Evolutionary conservation across 1,140 invertebrate genomes (phyloP), one percentile per base, ranked within the genome.

Genomic region (Tribolium castaneum): DNA sequence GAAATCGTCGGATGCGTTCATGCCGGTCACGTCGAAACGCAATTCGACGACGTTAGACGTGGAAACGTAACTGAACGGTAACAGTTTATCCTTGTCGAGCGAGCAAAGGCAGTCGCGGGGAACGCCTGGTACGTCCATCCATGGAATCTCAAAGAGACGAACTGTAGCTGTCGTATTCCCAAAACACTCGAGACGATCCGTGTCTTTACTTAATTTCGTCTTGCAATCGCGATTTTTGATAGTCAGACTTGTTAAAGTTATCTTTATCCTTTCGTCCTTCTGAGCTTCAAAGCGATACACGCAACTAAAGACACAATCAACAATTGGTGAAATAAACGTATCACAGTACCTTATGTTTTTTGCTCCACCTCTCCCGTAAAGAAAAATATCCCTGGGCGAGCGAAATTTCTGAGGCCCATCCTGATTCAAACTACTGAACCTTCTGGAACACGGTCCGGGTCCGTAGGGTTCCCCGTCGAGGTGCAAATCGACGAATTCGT

Each of bases 401-500:
- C 92, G 89, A 89, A 95, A 90, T 82, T 91, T 90, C 88, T 87
- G 90, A 78, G 87, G 86, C 0, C 86, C 77, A 81, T 89, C 88
- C 74, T 92, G 86, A 1, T 89, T 90, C 74, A 88, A 86, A 75
- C 91, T 93, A 16, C 91, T 90, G 81, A 95, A 95, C 49, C 90
- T 87, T 73, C 93, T 86, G 0, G 92, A 93, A 82, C 93, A 94
- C 0, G 90, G 88, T 1, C 91, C 92, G 6, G 84, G 88, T 0
- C 92, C 93, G 85, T 92, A 93, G 0, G 92, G 90, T 71, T 95
- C 92, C 0, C 95, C 95, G 82, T 96, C 94, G 87, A 96, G 93
- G 77, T 94, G 92, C 1, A 95, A 88, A 86, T 96, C 94, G 6
- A 97, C 95, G 80, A 97, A 96, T 86, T 97, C 95, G 87, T 96